Evolutionary conservation across 2,888 invertebrate species (phyloP), one percentile per base, ranked within the genome.

Genomic region (Callyntrura sp.): DNA sequence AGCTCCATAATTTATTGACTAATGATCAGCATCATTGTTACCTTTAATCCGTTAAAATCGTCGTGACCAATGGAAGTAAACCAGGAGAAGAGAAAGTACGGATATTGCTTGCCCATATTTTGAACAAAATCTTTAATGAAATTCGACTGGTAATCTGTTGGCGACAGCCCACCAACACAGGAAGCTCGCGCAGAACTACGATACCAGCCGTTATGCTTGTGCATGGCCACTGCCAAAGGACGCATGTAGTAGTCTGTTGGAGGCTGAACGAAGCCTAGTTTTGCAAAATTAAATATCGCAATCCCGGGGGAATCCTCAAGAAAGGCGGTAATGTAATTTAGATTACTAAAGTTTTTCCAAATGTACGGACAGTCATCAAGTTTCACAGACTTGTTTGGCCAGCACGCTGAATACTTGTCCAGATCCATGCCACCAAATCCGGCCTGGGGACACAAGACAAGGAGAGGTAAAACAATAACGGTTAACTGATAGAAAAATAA

Each of bases 191-290:
- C 87, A 14, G 85, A 85, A 9, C 73, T 51, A n/a, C 87, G 60
- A 1, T 79, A 55, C 83, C 86, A 86, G 1, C 88, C 78, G 9
- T 79, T 12, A 62, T 90, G 88, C 35, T 91, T 90, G 82, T 93
- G 92, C 0, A 96, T 96, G 11, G 97, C 97, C 8, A 96, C 93
- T 90, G 97, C 96, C 93, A 97, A 96, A 0, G 98, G 97, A 82
- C 97, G 95, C 92, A 97, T 95, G 93, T 98, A 98, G 94, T 97
- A 97, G 94, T 98, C 97, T 0, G 97, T 97, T 0, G 98, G 98
- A 0, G 96, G 96, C 11, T 95, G 94, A 5, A 95, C 95, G 94
- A 98, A 98, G 0, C 97, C 97, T 60, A 95, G 95, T 94, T 97
- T 97, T n/a, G 95, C 94, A 93, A 96, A 97, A 94, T 97, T 97